Percentiles rank a stretch among this genome's conserved stretches.
Conservation (phyloP, 2,113 vertebrate species). For the Archilochus colubris region DNA sequence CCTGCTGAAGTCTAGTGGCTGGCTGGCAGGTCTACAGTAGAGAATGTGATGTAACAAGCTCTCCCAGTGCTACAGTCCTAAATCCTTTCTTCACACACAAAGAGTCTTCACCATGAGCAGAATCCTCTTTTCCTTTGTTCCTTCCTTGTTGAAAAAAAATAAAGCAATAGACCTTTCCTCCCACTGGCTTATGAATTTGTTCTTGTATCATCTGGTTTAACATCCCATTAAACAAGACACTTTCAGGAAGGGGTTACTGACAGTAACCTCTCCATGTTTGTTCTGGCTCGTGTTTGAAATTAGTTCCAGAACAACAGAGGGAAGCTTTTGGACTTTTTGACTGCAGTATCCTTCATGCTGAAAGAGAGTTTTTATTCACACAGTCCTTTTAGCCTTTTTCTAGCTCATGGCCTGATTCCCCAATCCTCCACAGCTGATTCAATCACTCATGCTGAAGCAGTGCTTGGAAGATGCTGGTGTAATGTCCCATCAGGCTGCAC, state of each 20-base stretch:
- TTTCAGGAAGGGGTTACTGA: not conserved
- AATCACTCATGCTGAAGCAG: not conserved
- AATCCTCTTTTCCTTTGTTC: not conserved
- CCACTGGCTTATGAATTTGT: slow-evolving; percentile 4
- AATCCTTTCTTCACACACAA: not conserved
- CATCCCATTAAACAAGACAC: slow-evolving; percentile 19
- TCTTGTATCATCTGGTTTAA: not conserved
- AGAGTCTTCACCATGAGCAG: not conserved
- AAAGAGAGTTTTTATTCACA: slow-evolving; percentile 13
- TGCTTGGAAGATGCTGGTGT: not conserved
- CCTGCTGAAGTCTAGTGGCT: not conserved
- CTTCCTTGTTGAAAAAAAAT: not conserved
- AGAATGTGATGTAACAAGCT: not conserved
- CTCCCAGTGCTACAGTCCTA: not conserved
- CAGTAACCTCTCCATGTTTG: slow-evolving; percentile 24
- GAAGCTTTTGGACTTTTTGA: slow-evolving; percentile 37
- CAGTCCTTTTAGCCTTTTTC: slow-evolving; percentile 28
- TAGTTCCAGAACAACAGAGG: slow-evolving; percentile 37
- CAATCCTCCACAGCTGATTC: not conserved
- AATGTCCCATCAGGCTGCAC: not conserved
- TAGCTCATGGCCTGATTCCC: not conserved
- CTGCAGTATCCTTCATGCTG: not conserved
- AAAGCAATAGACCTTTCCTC: not conserved
- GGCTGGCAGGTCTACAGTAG: not conserved
- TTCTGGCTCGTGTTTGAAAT: slow-evolving; percentile 27